Conservation (phyloP, 2,888 invertebrate species). For the Nomada ruficornis region DNA sequence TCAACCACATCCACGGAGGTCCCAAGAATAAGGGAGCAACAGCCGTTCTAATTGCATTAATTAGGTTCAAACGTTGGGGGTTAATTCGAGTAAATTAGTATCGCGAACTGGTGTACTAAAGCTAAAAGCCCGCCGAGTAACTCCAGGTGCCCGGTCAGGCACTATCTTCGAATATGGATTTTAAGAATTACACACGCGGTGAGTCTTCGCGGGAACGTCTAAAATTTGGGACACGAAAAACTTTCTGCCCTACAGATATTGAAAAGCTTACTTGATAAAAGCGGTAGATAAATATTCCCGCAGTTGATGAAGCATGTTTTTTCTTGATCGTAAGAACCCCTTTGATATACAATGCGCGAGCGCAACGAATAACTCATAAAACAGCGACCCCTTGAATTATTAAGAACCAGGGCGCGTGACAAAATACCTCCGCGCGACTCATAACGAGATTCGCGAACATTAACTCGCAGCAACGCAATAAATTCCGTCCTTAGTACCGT, state of each 20-base stretch:
- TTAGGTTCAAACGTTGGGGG: not conserved
- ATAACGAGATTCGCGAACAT: slow-evolving; percentile 15
- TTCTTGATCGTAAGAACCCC: slow-evolving; percentile 1
- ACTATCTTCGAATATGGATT: not conserved
- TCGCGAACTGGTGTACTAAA: not conserved
- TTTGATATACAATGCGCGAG: not conserved
- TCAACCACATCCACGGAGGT: not conserved
- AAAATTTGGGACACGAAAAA: not conserved
- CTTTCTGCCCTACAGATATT: not conserved
- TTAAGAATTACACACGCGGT: not conserved
- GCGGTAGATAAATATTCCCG: not conserved
- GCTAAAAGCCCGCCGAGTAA: not conserved
- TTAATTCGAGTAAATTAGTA: slow-evolving; percentile 11
- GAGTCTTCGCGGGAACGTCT: not conserved
- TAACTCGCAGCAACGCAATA: slow-evolving; percentile 16
- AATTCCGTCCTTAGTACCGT: slow-evolving; percentile 8
- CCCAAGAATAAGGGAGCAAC: not conserved
- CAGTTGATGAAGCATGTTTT: not conserved
- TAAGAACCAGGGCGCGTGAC: slow-evolving; percentile 8
- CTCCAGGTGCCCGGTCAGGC: not conserved
- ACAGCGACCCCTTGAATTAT: slow-evolving; percentile 3
- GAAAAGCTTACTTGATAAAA: slow-evolving; percentile 10
- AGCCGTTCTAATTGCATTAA: slow-evolving; percentile 14
- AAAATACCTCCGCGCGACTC: slow-evolving; percentile 3
- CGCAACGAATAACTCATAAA: slow-evolving; percentile 15